phyloP scores from a whole-genome alignment of 2,113 vertebrate species.

The Triplophysa dalaica region DNA sequence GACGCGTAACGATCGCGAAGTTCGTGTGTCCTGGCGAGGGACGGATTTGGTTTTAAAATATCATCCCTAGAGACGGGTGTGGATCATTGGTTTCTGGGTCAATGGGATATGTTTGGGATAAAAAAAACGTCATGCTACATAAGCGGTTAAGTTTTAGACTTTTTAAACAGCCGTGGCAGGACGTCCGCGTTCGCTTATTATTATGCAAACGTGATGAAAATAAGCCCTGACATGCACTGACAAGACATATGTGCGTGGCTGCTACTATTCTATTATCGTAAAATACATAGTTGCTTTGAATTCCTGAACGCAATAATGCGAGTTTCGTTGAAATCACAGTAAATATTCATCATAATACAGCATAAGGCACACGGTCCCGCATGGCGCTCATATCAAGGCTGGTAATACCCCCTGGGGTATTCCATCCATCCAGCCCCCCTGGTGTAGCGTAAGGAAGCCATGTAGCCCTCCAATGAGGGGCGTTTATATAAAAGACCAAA shows the following conservation, averaged over 20 bases:
- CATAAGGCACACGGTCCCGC: background rate
- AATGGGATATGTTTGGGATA: conserved; percentile 25
- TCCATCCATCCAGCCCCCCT: conserved; percentile 24
- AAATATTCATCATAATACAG: conserved; percentile 11
- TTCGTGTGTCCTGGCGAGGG: background rate
- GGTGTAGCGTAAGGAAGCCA: conserved; percentile 27
- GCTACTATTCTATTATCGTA: background rate
- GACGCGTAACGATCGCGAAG: background rate
- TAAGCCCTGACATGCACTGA: conserved; percentile 23
- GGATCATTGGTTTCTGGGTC: conserved; percentile 42
- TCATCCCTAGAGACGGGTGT: conserved; percentile 33
- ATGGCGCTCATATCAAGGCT: conserved; percentile 17
- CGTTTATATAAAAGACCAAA: conserved; percentile 59
- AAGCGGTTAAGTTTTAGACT: conserved; percentile 7
- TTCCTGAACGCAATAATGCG: background rate
- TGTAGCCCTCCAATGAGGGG: conserved; percentile 37
- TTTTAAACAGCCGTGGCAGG: background rate
- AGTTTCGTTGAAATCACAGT: background rate
- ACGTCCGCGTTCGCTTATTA: background rate
- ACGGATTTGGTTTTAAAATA: conserved; percentile 34
- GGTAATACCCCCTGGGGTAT: conserved; percentile 20
- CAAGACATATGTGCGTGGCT: background rate
- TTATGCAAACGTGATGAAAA: conserved; percentile 20
- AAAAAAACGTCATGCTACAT: conserved; percentile 33
- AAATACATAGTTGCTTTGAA: background rate